Evolutionary conservation across 2,797 vertebrate genomes (phyloP).

Genomic region (Ctenosaura bakeri): DNA sequence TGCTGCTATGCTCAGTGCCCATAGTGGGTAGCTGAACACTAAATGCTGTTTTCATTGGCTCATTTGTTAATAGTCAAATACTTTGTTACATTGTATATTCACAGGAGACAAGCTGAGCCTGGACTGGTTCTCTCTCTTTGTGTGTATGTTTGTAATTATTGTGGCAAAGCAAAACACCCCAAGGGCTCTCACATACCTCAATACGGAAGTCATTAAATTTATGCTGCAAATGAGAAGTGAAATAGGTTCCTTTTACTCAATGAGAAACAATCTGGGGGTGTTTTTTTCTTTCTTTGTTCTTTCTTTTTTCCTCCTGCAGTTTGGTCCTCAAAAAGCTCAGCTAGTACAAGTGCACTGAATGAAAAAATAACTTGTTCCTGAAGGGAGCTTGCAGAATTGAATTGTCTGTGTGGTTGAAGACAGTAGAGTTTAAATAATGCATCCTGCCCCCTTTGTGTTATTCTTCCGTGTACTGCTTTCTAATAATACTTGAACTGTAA

Average conservation of each 20-base stretch:
- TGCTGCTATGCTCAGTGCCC: background rate
- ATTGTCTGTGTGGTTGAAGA: slow-evolving; percentile 31
- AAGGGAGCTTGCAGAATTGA: slow-evolving; percentile 12
- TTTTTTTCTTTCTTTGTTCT: background rate
- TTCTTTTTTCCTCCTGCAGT: background rate
- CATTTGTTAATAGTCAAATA: background rate
- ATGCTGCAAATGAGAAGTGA: slow-evolving; percentile 25
- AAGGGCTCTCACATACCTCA: background rate
- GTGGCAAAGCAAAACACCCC: background rate
- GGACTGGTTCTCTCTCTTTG: background rate
- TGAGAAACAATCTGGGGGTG: background rate
- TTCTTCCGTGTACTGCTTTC: background rate
- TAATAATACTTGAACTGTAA: background rate
- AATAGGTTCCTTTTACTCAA: slow-evolving; percentile 39
- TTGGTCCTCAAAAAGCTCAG: background rate
- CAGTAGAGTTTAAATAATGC: background rate
- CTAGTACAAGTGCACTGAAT: background rate
- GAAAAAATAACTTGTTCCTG: background rate
- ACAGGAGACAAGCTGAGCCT: background rate
- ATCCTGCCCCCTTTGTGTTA: background rate
- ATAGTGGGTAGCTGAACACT: background rate
- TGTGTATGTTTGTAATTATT: background rate
- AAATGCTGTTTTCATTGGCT: background rate
- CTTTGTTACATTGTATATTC: background rate
- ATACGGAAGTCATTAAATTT: background rate